phyloP scores from a whole-genome alignment of 2,797 vertebrate species.

The Sebastes kiyomatsui region DNA sequence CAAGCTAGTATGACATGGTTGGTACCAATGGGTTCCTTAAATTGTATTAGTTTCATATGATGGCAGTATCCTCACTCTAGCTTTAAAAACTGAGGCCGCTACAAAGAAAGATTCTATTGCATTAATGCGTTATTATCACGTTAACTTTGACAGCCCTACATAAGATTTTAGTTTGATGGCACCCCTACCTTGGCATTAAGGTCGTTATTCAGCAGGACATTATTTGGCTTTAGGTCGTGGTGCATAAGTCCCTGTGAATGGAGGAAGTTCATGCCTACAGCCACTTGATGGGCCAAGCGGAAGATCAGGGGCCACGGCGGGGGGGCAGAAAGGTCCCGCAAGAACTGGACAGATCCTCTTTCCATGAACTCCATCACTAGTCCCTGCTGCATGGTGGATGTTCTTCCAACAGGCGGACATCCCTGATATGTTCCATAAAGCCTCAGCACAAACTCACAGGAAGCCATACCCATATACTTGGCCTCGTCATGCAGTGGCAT shows the following conservation, averaged over 20 bases:
- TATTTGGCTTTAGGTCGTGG: constrained; percentile 80
- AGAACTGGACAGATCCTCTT: constrained; percentile 68
- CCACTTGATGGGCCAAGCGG: constrained; percentile 73
- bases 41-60: too few species aligned
- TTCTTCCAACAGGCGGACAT: rapidly evolving
- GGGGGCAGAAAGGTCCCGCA: constrained; percentile 44
- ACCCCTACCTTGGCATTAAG: constrained; percentile 72
- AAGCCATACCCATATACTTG: constrained; percentile 47
- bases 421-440: constrained; percentile 68
- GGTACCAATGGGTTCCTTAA: too few species aligned
- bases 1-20: too few species aligned
- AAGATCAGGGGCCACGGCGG: constrained; percentile 72
- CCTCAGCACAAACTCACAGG: constrained; percentile 66
- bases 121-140: too few species aligned
- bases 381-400: constrained; percentile 13
- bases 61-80: too few species aligned
- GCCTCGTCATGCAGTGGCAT: constrained; percentile 49
- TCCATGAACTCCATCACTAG: constrained; percentile 81
- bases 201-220: constrained; percentile 72
- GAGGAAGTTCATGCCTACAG: constrained; percentile 80
- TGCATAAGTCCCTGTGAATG: constrained; percentile 70
- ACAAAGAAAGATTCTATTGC: too few species aligned
- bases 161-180: neutral
- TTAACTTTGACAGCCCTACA: too few species aligned
- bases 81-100: too few species aligned